phyloP scores from a whole-genome alignment of 2,113 vertebrate genomes.

The Sorex fumeus region DNA sequence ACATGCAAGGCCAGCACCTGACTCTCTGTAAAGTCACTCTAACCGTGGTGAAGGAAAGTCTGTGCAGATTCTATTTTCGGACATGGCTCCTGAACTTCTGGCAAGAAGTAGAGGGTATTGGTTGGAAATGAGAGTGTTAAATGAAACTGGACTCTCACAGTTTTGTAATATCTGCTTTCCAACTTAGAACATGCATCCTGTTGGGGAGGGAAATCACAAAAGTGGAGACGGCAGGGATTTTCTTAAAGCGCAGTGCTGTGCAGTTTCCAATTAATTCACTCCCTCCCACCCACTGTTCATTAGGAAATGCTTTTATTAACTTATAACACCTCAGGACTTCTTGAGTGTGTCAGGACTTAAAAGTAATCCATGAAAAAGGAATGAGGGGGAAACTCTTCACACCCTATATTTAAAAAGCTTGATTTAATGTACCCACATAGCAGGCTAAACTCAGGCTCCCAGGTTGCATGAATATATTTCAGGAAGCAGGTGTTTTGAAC shows the following conservation, averaged over 20 bases:
- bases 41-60: background rate
- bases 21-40: no score
- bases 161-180: slow-evolving; percentile 56
- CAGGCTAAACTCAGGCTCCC: slow-evolving; percentile 38
- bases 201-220: slow-evolving; percentile 67
- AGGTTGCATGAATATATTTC: slow-evolving; percentile 49
- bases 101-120: background rate
- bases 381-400: slow-evolving; percentile 2
- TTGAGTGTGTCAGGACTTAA: slow-evolving; percentile 69
- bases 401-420: background rate
- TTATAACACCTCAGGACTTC: slow-evolving; percentile 70
- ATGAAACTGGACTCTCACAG: slow-evolving; percentile 9
- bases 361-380: slow-evolving; percentile 61
- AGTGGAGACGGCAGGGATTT: slow-evolving; percentile 72
- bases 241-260: slow-evolving; percentile 72
- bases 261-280: slow-evolving; percentile 78
- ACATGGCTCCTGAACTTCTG: background rate
- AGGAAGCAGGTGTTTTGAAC: slow-evolving; percentile 68
- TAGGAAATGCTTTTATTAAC: slow-evolving; percentile 80
- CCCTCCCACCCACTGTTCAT: slow-evolving; percentile 63
- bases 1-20: no score
- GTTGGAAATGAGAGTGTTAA: slow-evolving; percentile 56
- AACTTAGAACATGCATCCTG: slow-evolving; percentile 58
- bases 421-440: slow-evolving; percentile 61
- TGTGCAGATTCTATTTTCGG: background rate